These are phyloP conservation scores for Donacobius atricapilla DNA, from an alignment of 2,113 vertebrate genomes.

Conservation along the genomic window DNA sequence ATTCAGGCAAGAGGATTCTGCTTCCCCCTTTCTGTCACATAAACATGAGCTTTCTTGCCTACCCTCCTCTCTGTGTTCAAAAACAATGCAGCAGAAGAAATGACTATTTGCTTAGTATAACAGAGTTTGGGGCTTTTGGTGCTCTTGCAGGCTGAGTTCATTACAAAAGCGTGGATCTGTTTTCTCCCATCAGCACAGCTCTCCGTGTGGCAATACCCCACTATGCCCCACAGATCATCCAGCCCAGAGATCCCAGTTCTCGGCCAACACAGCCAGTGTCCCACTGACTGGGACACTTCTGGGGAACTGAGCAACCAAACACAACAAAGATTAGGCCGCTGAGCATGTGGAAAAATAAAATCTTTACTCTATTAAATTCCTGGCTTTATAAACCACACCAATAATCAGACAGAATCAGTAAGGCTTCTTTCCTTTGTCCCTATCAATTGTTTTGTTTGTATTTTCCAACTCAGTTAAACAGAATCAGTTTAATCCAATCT, in stretches of 20 bases:
- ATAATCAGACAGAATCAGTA: neutral
- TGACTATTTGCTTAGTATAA: neutral
- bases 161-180: neutral
- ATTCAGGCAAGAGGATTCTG: neutral
- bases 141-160: neutral
- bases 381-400: neutral
- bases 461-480: neutral
- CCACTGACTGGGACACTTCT: neutral
- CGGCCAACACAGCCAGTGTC: neutral
- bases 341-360: neutral
- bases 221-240: neutral
- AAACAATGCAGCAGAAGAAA: neutral
- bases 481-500: neutral
- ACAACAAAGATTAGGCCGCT: neutral
- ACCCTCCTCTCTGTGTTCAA: neutral
- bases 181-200: neutral
- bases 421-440: neutral
- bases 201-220: neutral
- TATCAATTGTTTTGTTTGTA: neutral
- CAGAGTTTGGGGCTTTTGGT: fast-evolving
- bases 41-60: neutral
- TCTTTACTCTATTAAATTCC: neutral
- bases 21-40: neutral
- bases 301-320: neutral
- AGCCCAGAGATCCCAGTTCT: neutral